Percentiles rank a stretch among this genome's conserved stretches.
phyloP scores from a whole-genome alignment of 2,888 invertebrate species.

The Celastrina argiolus region DNA sequence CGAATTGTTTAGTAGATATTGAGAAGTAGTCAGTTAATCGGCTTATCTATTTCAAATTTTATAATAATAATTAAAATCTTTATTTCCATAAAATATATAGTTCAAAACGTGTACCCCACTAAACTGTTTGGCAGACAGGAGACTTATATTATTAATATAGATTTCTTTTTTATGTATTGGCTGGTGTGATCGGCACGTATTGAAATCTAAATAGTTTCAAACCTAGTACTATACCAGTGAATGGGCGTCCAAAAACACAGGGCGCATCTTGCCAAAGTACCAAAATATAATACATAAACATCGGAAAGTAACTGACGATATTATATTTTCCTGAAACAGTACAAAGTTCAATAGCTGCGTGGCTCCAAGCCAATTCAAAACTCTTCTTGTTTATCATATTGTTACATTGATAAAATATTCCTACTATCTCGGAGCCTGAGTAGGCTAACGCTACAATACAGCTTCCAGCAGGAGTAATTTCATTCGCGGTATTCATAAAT shows the following conservation, averaged over 20 bases:
- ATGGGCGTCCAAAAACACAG: constrained; percentile 5
- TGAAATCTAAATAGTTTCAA: too few species aligned
- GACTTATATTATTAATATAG: too few species aligned
- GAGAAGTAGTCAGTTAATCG: too few species aligned
- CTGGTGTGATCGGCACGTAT: too few species aligned
- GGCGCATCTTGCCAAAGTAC: constrained; percentile 51
- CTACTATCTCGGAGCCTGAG: constrained; percentile 14
- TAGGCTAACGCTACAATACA: constrained; percentile 1
- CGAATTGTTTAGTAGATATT: too few species aligned
- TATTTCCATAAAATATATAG: too few species aligned
- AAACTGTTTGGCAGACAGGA: too few species aligned
- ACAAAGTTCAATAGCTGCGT: constrained; percentile 68
- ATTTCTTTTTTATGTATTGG: too few species aligned
- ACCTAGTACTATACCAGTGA: background rate
- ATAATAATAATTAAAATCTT: too few species aligned
- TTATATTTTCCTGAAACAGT: constrained; percentile 66
- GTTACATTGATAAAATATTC: constrained; percentile 32
- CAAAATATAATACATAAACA: constrained; percentile 60
- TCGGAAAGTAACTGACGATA: constrained; percentile 56
- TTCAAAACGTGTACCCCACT: too few species aligned
- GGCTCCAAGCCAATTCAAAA: constrained; percentile 59
- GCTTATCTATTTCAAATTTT: too few species aligned
- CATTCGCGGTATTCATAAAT: background rate
- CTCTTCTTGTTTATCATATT: constrained; percentile 37
- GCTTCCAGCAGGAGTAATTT: constrained; percentile 12